Conservation (phyloP, 2,797 vertebrate species). For the Chrosomus eos region DNA sequence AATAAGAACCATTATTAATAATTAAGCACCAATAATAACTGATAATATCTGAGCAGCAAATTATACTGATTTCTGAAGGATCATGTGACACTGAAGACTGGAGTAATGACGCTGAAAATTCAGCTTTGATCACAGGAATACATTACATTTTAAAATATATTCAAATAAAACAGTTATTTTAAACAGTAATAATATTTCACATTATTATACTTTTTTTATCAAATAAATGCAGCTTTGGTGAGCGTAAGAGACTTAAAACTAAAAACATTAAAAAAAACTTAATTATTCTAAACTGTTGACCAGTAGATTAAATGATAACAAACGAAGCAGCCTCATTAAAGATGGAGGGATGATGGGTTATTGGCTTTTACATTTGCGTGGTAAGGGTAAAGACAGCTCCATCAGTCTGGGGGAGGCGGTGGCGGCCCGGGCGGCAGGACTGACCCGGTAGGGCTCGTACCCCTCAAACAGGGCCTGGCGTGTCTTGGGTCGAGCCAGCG, state of each 20-base stretch:
- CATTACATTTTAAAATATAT: not conserved
- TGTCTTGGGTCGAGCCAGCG: conserved; percentile 70
- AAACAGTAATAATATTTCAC: not conserved
- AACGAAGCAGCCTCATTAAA: not conserved
- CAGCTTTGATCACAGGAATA: no score
- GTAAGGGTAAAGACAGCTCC: conserved; percentile 73
- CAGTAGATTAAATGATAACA: not conserved
- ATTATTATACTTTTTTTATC: not conserved
- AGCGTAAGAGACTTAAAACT: no score
- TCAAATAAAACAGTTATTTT: not conserved
- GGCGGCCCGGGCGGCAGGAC: conserved; percentile 64
- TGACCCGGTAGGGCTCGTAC: conserved; percentile 67
- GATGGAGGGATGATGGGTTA: conserved; percentile 30
- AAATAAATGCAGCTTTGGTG: not conserved
- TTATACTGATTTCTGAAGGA: not conserved
- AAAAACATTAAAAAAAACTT: not conserved
- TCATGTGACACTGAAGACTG: not conserved
- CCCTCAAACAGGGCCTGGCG: conserved; percentile 68
- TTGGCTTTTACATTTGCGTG: conserved; percentile 69
- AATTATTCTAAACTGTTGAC: not conserved
- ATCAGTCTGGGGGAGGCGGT: conserved; percentile 68
- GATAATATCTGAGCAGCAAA: not conserved
- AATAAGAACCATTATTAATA: not conserved
- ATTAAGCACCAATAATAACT: not conserved
- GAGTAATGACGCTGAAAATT: not conserved